phyloP scores from a whole-genome alignment of 37 sponge, comb jelly and placozoan species.

The Beroe forskalii region DNA sequence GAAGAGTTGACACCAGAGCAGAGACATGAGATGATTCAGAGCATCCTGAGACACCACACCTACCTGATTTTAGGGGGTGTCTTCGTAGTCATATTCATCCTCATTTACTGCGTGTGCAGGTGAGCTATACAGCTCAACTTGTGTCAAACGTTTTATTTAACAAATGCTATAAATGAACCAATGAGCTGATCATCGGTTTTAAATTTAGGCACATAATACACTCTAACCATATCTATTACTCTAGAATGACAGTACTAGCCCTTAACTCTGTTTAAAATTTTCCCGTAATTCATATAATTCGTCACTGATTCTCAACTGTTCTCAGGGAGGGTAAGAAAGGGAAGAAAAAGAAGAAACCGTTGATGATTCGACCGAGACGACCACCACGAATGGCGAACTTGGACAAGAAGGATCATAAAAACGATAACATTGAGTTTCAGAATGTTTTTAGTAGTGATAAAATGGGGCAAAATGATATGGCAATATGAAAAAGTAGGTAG shows the following conservation, averaged over 20 bases:
- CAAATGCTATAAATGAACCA: too few relatives aligned
- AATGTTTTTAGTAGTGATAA: slow-evolving; percentile 33
- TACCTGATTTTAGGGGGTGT: background rate
- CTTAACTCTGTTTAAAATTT: too few relatives aligned
- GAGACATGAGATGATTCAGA: background rate
- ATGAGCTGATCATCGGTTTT: too few relatives aligned
- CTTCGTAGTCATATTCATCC: background rate
- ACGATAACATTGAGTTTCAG: slow-evolving; percentile 34
- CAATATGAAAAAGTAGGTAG: background rate
- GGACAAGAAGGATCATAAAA: background rate
- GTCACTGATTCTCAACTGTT: too few relatives aligned
- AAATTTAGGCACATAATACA: too few relatives aligned
- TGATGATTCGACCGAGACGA: background rate
- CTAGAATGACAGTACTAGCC: too few relatives aligned
- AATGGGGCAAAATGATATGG: background rate
- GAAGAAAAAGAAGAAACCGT: slow-evolving; percentile 28
- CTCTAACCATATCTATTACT: too few relatives aligned
- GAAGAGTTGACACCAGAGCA: background rate
- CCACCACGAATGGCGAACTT: background rate
- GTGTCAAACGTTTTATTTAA: background rate
- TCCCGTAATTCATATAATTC: too few relatives aligned
- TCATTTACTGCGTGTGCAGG: slow-evolving; percentile 36
- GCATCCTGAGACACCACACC: background rate
- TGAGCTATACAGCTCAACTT: background rate
- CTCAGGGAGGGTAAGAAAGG: background rate